phyloP scores from a whole-genome alignment of 2,797 vertebrate genomes.

The Enteromius viviparus region DNA sequence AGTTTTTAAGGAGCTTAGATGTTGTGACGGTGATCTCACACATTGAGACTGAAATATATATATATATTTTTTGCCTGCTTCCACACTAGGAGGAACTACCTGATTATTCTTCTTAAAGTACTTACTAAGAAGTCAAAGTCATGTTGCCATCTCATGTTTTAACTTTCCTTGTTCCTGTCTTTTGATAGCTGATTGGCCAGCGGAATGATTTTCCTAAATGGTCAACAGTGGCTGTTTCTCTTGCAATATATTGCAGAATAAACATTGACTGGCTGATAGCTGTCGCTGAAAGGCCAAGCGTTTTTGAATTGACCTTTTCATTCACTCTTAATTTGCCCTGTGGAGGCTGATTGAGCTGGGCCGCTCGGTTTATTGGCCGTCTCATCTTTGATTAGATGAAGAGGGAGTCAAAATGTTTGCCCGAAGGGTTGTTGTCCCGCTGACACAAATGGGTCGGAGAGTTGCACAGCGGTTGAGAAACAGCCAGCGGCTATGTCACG shows the following conservation, averaged over 20 bases:
- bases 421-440: constrained; percentile 18
- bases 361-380: constrained; percentile 35
- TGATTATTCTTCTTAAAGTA: background rate
- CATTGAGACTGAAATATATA: background rate
- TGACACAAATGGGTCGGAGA: background rate
- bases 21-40: background rate
- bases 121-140: background rate
- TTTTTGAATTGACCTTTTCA: constrained; percentile 44
- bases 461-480: constrained; percentile 7
- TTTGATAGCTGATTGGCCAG: background rate
- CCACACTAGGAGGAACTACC: background rate
- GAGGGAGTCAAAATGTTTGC: constrained; percentile 15
- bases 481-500: background rate
- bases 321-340: constrained; percentile 27
- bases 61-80: background rate
- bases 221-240: background rate
- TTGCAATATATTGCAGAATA: constrained; percentile 6
- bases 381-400: constrained; percentile 22
- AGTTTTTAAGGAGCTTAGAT: background rate
- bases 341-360: constrained; percentile 30
- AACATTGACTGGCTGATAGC: background rate
- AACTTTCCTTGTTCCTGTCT: background rate
- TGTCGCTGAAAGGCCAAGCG: constrained; percentile 34
- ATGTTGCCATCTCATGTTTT: background rate
- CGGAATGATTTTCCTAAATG: background rate